Evolutionary conservation across 2,113 vertebrate species (phyloP).

Genomic region (Carassius gibelio): DNA sequence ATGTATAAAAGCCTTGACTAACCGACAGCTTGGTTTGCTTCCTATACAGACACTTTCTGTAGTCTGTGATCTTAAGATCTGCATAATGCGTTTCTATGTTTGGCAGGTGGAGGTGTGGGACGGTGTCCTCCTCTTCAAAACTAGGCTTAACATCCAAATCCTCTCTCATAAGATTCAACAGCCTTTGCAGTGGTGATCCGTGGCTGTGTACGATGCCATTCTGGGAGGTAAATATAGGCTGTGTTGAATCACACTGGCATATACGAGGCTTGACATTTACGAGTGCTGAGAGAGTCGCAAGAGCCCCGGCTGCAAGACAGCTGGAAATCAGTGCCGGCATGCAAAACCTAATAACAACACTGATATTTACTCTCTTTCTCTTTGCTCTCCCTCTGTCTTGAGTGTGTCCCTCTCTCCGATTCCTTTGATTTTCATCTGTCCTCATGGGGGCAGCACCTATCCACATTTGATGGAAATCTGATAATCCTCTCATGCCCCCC

Average conservation of each 20-base stretch:
- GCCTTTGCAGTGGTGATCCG: conserved; percentile 36
- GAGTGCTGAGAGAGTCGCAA: conserved; percentile 42
- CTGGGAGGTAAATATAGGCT: conserved; percentile 50
- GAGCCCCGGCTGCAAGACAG: conserved; percentile 43
- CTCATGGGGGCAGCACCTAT: conserved; percentile 74
- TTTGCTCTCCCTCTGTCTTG: not conserved
- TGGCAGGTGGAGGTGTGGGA: conserved; percentile 31
- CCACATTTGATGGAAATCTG: conserved; percentile 52
- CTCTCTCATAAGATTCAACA: conserved; percentile 12
- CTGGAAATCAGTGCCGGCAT: conserved; percentile 45
- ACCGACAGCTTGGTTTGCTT: not conserved
- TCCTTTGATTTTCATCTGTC: conserved; percentile 32
- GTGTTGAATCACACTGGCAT: conserved; percentile 46
- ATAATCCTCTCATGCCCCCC: not conserved
- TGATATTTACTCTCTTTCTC: conserved; percentile 44
- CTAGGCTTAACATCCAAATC: conserved; percentile 18
- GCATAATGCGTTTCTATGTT: conserved; percentile 27
- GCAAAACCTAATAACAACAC: conserved; percentile 43
- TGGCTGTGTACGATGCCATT: conserved; percentile 37
- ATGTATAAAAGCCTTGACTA: not conserved
- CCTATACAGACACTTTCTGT: not conserved
- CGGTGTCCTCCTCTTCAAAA: conserved; percentile 42
- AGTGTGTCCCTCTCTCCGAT: not conserved
- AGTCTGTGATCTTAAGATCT: conserved; percentile 19
- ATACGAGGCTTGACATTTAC: conserved; percentile 59